These are phyloP conservation scores for Dunckerocampus dactyliophorus DNA, from an alignment of 2,113 vertebrate species.

Conservation along the genomic window DNA sequence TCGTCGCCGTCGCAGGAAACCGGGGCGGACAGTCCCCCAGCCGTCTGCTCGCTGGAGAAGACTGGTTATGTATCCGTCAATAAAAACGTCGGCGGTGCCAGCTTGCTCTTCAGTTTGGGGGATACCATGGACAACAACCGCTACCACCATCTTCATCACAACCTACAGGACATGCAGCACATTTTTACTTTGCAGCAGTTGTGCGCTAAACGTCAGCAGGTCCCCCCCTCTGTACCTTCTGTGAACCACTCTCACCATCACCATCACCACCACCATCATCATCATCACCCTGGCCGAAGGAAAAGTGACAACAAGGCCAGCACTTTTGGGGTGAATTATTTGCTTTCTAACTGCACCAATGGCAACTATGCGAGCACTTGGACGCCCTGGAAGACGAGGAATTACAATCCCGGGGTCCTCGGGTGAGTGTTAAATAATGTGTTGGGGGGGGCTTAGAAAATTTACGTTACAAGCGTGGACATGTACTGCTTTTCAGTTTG, in stretches of 20 bases:
- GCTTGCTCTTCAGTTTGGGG: slow-evolving; percentile 58
- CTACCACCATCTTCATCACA: slow-evolving; percentile 60
- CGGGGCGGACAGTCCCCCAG: slow-evolving; percentile 75
- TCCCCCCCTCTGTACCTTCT: slow-evolving; percentile 49
- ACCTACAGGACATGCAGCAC: slow-evolving; percentile 23
- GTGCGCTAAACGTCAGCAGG: slow-evolving; percentile 61
- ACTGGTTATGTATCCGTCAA: slow-evolving; percentile 62
- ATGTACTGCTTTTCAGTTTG: background rate
- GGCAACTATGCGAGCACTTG: slow-evolving; percentile 74
- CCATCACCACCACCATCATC: slow-evolving; percentile 74
- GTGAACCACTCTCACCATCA: slow-evolving; percentile 74
- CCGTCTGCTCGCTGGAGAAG: slow-evolving; percentile 75
- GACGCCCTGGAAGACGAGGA: slow-evolving; percentile 90
- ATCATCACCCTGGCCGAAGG: slow-evolving; percentile 88
- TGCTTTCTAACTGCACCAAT: slow-evolving; percentile 81
- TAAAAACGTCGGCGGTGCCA: slow-evolving; percentile 58
- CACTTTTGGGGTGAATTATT: slow-evolving; percentile 93
- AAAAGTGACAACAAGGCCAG: slow-evolving; percentile 97
- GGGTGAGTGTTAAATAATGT: slow-evolving; percentile 78
- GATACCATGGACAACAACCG: slow-evolving; percentile 73
- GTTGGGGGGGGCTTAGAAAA: too few species aligned
- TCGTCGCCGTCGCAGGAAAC: slow-evolving; percentile 74
- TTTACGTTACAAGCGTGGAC: too few species aligned
- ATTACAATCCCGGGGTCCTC: slow-evolving; percentile 85
- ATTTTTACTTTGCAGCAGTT: slow-evolving; percentile 60